These are phyloP conservation scores for Naso thynnoides DNA, from an alignment of 2,797 vertebrate species.

Conservation along the genomic window DNA sequence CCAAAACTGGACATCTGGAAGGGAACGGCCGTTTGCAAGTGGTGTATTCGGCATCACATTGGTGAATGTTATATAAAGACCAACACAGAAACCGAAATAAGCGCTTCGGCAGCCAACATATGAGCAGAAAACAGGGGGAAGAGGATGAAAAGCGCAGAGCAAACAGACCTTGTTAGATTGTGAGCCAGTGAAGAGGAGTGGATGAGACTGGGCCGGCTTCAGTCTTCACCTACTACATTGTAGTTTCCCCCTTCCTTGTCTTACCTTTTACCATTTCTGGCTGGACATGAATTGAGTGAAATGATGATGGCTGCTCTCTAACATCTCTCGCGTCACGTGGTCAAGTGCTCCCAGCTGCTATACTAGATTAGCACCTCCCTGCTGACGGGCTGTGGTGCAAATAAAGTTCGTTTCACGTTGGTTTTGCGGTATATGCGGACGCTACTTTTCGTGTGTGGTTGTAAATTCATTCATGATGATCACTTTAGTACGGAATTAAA, in stretches of 20 bases:
- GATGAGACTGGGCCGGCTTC: conserved; percentile 17
- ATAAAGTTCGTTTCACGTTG: conserved; percentile 39
- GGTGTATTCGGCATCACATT: not conserved
- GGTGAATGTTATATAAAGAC: conserved; percentile 2
- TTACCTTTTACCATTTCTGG: conserved; percentile 65
- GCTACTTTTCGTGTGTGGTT: not conserved
- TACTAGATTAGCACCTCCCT: conserved; percentile 80
- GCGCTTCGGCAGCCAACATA: conserved; percentile 25
- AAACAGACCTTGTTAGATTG: conserved; percentile 69
- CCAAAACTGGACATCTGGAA: not conserved
- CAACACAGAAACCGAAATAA: conserved; percentile 48
- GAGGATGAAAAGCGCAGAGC: not conserved
- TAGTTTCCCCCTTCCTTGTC: conserved; percentile 40
- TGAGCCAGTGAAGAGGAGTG: not conserved
- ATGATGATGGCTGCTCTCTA: conserved; percentile 85
- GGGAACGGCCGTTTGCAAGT: rapidly evolving
- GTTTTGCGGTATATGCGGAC: not conserved
- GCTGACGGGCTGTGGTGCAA: conserved; percentile 14
- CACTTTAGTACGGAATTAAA: not conserved
- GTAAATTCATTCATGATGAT: not conserved
- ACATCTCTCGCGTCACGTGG: conserved; percentile 86
- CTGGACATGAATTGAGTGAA: conserved; percentile 80
- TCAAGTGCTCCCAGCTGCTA: conserved; percentile 85
- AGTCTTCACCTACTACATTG: conserved; percentile 72
- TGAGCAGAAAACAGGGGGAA: conserved; percentile 25